phyloP scores from a whole-genome alignment of 2,113 vertebrate species.

The Clupea harengus region DNA sequence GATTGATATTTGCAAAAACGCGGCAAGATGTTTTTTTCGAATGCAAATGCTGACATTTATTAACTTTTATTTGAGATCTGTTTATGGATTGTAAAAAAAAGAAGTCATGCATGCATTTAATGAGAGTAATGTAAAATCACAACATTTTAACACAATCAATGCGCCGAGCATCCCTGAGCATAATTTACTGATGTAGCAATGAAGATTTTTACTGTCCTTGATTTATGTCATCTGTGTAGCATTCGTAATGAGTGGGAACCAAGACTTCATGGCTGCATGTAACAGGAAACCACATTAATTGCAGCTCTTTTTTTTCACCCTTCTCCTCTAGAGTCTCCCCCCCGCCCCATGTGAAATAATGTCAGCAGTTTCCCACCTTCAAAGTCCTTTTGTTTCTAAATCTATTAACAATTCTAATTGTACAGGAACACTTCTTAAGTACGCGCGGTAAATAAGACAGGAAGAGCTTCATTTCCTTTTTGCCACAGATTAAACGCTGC shows the following conservation, averaged over 20 bases:
- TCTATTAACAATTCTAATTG: slow-evolving; percentile 99
- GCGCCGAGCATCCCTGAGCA: slow-evolving; percentile 93
- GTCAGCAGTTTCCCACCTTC: slow-evolving; percentile 99
- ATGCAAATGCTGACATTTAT: slow-evolving; percentile 99
- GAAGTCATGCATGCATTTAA: slow-evolving; percentile 96
- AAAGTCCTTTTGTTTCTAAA: slow-evolving; percentile 98
- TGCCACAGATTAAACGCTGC: slow-evolving; percentile 86
- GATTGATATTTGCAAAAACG: slow-evolving; percentile 99
- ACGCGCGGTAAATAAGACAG: slow-evolving; percentile 96
- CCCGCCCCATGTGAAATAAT: slow-evolving; percentile 87
- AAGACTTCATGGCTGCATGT: slow-evolving; percentile 92
- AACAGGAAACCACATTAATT: slow-evolving; percentile 97
- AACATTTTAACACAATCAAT: slow-evolving; percentile 99
- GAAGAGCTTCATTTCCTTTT: slow-evolving; percentile 95
- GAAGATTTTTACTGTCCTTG: slow-evolving; percentile 98
- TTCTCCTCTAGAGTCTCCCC: slow-evolving; percentile 67
- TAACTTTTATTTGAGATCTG: slow-evolving; percentile 99
- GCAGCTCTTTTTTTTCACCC: slow-evolving; percentile 73
- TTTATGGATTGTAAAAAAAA: slow-evolving; percentile 97
- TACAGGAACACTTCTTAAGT: slow-evolving; percentile 96
- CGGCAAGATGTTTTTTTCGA: slow-evolving; percentile 88
- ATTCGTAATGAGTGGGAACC: slow-evolving; percentile 93
- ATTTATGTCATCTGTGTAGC: slow-evolving; percentile 97
- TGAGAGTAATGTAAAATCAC: slow-evolving; percentile 98
- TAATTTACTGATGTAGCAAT: slow-evolving; percentile 98